Conservation (phyloP, 2,113 vertebrate species). For the Indicator maculatus region DNA sequence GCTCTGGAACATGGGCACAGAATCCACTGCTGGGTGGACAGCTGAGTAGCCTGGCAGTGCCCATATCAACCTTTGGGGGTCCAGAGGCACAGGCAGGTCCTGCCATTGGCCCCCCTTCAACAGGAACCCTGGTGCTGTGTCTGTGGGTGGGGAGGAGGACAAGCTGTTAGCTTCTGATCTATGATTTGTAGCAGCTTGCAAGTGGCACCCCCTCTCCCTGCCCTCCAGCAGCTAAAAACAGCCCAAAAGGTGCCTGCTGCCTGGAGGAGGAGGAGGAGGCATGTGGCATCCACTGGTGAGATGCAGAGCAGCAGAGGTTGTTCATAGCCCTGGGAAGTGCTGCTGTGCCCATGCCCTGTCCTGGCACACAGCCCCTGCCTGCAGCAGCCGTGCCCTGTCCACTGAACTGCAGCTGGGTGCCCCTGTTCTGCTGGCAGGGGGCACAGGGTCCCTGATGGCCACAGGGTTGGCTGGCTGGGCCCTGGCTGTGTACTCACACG, state of each 20-base stretch:
- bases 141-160: slow-evolving; percentile 47
- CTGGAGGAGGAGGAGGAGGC: not conserved
- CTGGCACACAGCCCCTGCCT: rapidly evolving
- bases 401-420: rapidly evolving
- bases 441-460: rapidly evolving
- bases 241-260: slow-evolving; percentile 27
- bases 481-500: not conserved
- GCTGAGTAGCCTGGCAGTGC: not conserved
- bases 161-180: slow-evolving; percentile 67
- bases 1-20: rapidly evolving
- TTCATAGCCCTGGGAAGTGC: not conserved
- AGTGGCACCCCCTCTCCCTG: slow-evolving; percentile 57
- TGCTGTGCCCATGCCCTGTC: rapidly evolving
- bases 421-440: rapidly evolving
- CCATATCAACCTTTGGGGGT: too few species aligned
- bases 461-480: rapidly evolving
- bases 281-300: not conserved
- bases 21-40: not conserved
- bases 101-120: not conserved
- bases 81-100: not conserved
- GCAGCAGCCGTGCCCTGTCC: rapidly evolving
- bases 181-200: slow-evolving; percentile 57
- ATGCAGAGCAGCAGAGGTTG: not conserved
- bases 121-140: not conserved
- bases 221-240: slow-evolving; percentile 61